Percentiles rank a stretch among this genome's conserved stretches.
Conservation (phyloP, 1,140 invertebrate genomes). For the Hyphantria cunea region DNA sequence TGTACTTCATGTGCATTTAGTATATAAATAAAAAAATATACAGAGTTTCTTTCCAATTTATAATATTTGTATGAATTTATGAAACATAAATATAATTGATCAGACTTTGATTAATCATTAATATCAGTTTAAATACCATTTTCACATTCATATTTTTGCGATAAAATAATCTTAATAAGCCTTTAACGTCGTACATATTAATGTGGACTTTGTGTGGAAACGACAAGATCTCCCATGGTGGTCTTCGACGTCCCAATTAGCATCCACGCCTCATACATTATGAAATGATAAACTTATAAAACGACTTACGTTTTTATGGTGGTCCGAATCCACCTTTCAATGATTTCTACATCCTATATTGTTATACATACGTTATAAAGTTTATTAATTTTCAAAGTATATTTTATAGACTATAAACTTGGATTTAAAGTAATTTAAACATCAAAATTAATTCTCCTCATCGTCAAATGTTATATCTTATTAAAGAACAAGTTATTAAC, state of each 20-base stretch:
- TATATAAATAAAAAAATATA: too few relatives aligned
- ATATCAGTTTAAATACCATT: neutral
- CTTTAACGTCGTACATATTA: slow-evolving; percentile 30
- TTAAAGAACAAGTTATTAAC: slow-evolving; percentile 21
- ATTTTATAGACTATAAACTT: slow-evolving; percentile 40
- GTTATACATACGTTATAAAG: slow-evolving; percentile 35
- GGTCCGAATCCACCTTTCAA: slow-evolving; percentile 32
- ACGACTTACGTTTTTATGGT: slow-evolving; percentile 41
- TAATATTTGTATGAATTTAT: too few relatives aligned
- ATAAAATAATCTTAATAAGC: slow-evolving; percentile 25
- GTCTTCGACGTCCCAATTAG: slow-evolving; percentile 38
- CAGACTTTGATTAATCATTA: neutral
- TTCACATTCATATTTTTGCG: too few relatives aligned
- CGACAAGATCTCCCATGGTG: slow-evolving; percentile 29
- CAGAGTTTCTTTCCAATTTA: too few relatives aligned
- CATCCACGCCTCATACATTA: slow-evolving; percentile 40
- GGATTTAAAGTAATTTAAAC: slow-evolving; percentile 27
- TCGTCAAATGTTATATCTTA: slow-evolving; percentile 28
- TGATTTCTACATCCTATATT: slow-evolving; percentile 40
- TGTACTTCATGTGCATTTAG: too few relatives aligned
- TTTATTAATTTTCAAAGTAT: slow-evolving; percentile 46
- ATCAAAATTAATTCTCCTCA: slow-evolving; percentile 29
- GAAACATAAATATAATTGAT: too few relatives aligned
- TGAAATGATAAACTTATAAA: slow-evolving; percentile 42
- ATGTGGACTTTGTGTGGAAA: slow-evolving; percentile 27